Conservation (phyloP, 2,797 vertebrate genomes). For the Anguilla obscura region DNA sequence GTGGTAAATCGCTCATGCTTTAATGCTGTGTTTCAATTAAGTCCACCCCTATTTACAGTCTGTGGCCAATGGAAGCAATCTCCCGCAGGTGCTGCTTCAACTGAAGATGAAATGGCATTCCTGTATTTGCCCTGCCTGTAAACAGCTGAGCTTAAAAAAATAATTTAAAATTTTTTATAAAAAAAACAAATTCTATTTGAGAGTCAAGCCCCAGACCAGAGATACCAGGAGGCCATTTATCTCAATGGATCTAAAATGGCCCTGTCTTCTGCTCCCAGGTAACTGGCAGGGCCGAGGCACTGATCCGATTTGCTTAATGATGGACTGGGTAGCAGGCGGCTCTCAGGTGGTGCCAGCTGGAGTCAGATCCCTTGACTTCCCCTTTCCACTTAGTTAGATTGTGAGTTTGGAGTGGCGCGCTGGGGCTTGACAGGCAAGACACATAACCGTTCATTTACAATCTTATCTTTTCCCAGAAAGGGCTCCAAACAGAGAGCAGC, state of each 20-base stretch:
- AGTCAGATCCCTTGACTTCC: background rate
- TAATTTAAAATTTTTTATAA: slow-evolving; percentile 25
- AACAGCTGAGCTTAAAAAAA: slow-evolving; percentile 60
- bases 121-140: slow-evolving; percentile 61
- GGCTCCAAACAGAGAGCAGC: background rate
- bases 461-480: background rate
- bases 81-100: slow-evolving; percentile 45
- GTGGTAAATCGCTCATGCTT: slow-evolving; percentile 58
- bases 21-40: slow-evolving; percentile 68
- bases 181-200: slow-evolving; percentile 62
- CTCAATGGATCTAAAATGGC: slow-evolving; percentile 72
- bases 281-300: slow-evolving; percentile 7
- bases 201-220: slow-evolving; percentile 67
- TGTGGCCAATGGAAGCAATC: slow-evolving; percentile 61
- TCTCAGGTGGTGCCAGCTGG: background rate
- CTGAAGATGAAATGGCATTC: slow-evolving; percentile 62
- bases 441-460: slow-evolving; percentile 9
- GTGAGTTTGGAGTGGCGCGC: background rate
- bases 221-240: slow-evolving; percentile 74
- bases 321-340: background rate
- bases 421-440: slow-evolving; percentile 7
- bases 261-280: background rate
- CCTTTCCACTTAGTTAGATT: slow-evolving; percentile 8
- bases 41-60: slow-evolving; percentile 55
- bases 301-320: slow-evolving; percentile 29